Evolutionary conservation across 30 jellyfish, hydroid and myxozoan genomes (phyloP), one percentile per base, ranked within the genome.

Genomic region (Chrysaora quinquecirrha): DNA sequence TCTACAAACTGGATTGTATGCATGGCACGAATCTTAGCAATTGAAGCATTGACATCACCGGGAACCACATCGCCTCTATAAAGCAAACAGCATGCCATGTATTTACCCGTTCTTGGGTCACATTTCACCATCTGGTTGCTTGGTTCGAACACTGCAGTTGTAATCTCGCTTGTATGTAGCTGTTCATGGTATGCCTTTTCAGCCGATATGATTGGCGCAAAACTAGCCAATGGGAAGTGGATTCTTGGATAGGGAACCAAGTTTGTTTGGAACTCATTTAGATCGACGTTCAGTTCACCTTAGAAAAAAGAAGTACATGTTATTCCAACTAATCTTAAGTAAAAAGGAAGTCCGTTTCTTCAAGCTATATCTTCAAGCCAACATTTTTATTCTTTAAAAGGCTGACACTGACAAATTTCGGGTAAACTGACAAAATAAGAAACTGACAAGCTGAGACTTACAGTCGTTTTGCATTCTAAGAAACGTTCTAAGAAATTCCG

Each of bases 41-140:
- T 94, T 20, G 97, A 84, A 0, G 91, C 94, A 64, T 94, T 94
- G 0, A 94, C 99, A 66, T 94, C 97, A n/a, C 96, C 93, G 3
- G 99, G 97, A 18, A 56, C 86, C 35, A 94, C 99, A 48, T 94
- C 99, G 1, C 97, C 99, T 1, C 99, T 78, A 65, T 81, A 94
- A 71, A 94, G 63, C 85, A 94, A 22, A 69, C 99, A 92, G 71
- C 98, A 92, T 46, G 98, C 75, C 98, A 92, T 92, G 96, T 86
- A 92, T 71, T 92, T 92, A 75, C 98, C 98, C 3, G 74, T 29
- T 14, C 84, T 30, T 3, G 97, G 93, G 84, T 92, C 98, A 48
- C 98, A 92, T 67, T 92, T 92, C 30, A 92, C 98, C 97, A 92
- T 66, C 62, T 92, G 98, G 75, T 87, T 86, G 31, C 76, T 38